phyloP scores from a whole-genome alignment of 2,113 vertebrate genomes.

The Microcebus jonahi region DNA sequence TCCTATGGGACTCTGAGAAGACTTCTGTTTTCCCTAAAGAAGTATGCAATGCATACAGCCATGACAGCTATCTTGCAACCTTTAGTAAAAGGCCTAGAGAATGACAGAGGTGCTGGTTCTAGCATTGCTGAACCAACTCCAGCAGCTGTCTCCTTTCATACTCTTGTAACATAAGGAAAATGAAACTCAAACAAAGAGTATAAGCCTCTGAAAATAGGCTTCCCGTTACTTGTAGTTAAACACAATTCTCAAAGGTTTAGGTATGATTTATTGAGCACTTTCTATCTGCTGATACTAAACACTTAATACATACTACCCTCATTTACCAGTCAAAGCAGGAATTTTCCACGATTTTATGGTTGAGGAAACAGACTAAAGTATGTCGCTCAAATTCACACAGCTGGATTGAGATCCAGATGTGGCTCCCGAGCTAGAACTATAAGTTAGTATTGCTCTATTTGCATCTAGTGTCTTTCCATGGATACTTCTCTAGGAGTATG shows the following conservation, averaged over 20 bases:
- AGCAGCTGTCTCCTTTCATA: background rate
- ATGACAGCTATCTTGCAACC: accelerated
- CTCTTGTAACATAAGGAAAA: background rate
- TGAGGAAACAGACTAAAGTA: background rate
- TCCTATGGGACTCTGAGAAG: background rate
- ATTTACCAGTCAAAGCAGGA: background rate
- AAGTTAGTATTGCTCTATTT: background rate
- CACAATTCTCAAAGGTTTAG: background rate
- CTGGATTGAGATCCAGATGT: background rate
- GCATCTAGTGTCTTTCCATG: background rate
- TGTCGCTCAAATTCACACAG: background rate
- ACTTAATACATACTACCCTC: background rate
- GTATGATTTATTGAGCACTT: background rate
- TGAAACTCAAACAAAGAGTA: background rate
- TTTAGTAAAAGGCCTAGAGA: background rate
- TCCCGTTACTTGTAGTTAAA: background rate
- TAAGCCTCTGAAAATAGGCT: background rate
- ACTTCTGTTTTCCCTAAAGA: background rate
- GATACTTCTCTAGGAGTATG: background rate
- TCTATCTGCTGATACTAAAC: background rate
- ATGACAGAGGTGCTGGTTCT: background rate
- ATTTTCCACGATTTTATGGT: background rate
- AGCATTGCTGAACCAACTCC: background rate
- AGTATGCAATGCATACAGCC: background rate
- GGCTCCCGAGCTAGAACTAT: background rate